Evolutionary conservation across 2,797 vertebrate genomes (phyloP), one percentile per base, ranked within the genome.

Genomic region (Tragelaphus oryx): DNA sequence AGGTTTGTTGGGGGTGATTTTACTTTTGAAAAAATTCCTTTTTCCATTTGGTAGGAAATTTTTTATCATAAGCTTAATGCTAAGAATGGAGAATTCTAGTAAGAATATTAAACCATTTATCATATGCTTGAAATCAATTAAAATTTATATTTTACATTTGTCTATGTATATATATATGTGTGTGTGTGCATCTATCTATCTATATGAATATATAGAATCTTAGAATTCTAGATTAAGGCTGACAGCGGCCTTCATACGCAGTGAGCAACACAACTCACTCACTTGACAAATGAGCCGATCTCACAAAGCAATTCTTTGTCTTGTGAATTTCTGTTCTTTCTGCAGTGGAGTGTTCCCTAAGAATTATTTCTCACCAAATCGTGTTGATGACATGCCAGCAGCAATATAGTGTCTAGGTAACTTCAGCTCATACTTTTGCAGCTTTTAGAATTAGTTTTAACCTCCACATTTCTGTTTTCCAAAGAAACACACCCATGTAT

Each of bases 391-490:
- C 68, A 48, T 41, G 37, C 26, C 22, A 79, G 48, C 87, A 85
- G 41, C 1, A n/a, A 16, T 68, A 28, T 6, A 60, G 20, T 48
- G 14, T 62, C 68, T 55, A 83, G 76, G 71, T 52, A 57, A 44
- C 50, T 60, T 94, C 79, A 75, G 33, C 4, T 48, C 33, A 22
- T 8, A 17, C 30, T 93, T 89, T 82, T 71, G 22, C 55, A 54
- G 41, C 62, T 33, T 41, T 80, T 68, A 59, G 41, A 91, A 78
- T 93, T 71, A 57, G 71, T 75, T 94, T 93, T 71, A 83, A 52
- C 65, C 30, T 84, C 57, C 28, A 33, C 78, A 37, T 71, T 87
- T 96, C 33, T 91, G 41, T 84, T 91, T 97, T 94, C 75, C 62
- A 78, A 59, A 87, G 65, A 74, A 86, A 89, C n/a, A 62, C 54